A percentile compares a stretch with the other conserved stretches of the same genome.
These are phyloP conservation scores for Pseudomyrmex pallidus DNA, from an alignment of 1,140 invertebrate species.

Conservation along the genomic window DNA sequence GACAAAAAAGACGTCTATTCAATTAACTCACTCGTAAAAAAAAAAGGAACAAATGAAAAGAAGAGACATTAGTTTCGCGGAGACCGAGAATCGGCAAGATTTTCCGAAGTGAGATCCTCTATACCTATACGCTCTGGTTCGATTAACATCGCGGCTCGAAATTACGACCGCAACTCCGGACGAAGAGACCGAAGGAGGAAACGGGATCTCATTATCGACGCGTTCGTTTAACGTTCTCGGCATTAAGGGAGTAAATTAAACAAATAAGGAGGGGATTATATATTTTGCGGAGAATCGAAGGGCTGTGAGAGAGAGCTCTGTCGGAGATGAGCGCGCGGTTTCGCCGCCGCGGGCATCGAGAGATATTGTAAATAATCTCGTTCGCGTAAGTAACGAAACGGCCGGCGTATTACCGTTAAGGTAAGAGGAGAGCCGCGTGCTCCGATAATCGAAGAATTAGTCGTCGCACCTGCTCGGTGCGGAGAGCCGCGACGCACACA, in stretches of 20 bases:
- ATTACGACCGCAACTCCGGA: background rate
- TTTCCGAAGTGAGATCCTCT: background rate
- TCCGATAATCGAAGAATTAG: slow-evolving; percentile 73
- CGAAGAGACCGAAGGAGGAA: background rate
- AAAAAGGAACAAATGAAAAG: too few species aligned
- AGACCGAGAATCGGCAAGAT: background rate
- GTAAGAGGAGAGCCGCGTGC: slow-evolving; percentile 57
- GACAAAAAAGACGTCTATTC: too few species aligned
- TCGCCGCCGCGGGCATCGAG: slow-evolving; percentile 14
- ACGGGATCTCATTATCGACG: slow-evolving; percentile 39
- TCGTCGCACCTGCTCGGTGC: slow-evolving; percentile 57
- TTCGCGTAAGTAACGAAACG: slow-evolving; percentile 35
- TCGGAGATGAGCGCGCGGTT: background rate
- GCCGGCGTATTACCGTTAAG: slow-evolving; percentile 44
- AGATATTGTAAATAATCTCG: slow-evolving; percentile 50
- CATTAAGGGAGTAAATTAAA: slow-evolving; percentile 40
- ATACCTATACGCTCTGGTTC: background rate
- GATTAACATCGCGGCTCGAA: background rate
- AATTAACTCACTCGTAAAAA: too few species aligned
- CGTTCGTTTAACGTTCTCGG: slow-evolving; percentile 30
- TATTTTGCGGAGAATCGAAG: background rate
- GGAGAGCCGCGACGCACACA: background rate
- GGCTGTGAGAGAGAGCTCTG: too few species aligned
- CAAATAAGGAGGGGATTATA: background rate
- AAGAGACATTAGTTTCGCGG: too few species aligned